phyloP scores from a whole-genome alignment of 1,140 invertebrate genomes.

The Drosophila parvula region DNA sequence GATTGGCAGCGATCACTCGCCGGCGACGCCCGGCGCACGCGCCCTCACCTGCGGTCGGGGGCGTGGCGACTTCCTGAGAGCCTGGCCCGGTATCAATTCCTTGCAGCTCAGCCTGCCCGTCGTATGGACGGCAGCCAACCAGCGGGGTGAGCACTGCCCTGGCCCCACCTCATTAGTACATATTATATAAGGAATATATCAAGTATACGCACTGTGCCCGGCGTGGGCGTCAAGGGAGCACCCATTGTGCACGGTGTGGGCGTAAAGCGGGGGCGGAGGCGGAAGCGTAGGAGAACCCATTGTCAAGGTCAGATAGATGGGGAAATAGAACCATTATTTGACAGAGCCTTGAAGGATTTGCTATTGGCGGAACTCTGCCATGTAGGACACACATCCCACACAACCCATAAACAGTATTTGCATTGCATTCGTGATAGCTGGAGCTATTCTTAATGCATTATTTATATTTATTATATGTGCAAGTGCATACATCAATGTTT shows the following conservation, averaged over 20 bases:
- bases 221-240: too few relatives aligned
- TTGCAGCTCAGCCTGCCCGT: constrained; percentile 89
- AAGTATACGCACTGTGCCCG: constrained; percentile 20
- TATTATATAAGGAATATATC: constrained; percentile 3
- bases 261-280: too few relatives aligned
- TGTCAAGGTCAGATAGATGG: neutral
- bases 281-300: too few relatives aligned
- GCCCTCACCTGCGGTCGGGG: constrained; percentile 82
- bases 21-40: constrained; percentile 88
- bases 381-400: neutral
- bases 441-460: neutral
- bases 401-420: too few relatives aligned
- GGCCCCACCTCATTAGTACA: neutral
- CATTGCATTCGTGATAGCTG: neutral
- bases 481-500: constrained; percentile 9
- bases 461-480: too few relatives aligned
- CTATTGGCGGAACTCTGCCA: too few relatives aligned
- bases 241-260: too few relatives aligned
- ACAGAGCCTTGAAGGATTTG: too few relatives aligned
- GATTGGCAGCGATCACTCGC: constrained; percentile 90
- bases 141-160: constrained; percentile 50
- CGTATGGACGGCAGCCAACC: constrained; percentile 87
- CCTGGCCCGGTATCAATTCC: constrained; percentile 90
- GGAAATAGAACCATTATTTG: neutral
- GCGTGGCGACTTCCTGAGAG: constrained; percentile 87